Evolutionary conservation across 2,113 vertebrate species (phyloP), one percentile per base, ranked within the genome.

Genomic region (Anoplopoma fimbria): DNA sequence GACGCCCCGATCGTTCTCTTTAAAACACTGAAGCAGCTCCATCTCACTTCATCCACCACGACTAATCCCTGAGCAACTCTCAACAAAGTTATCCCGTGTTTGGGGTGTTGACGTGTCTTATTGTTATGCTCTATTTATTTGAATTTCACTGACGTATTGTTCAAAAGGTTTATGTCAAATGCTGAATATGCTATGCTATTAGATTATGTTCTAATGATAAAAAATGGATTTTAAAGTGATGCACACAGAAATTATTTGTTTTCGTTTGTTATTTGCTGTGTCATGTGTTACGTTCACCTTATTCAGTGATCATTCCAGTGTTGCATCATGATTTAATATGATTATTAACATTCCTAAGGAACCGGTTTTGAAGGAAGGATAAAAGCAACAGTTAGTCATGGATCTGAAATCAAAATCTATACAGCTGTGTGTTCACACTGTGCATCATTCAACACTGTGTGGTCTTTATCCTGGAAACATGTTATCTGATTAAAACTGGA

Each of bases 91-190:
- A 57, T 29, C 5, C 9, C 17, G 72, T 73, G 65, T 85, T 81
- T 72, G 80, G 77, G 64, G 74, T 67, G 73, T 58, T 84, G 74
- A 68, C 7, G 81, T 90, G 88, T 91, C 82, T 93, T 92, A 84
- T 76, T 78, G 57, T 84, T 62, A 72, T 75, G 53, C 69, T 83
- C 83, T 94, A 93, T 93, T 93, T 92, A 93, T 93, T 93, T 89
- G 6, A 88, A 65, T 84, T 87, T 68, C n/a, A 82, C 85, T 84
- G 77, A 80, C 9, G 51, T 87, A 38, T 62, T 68, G 74, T 87
- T 76, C n/a, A 49, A 77, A 81, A 79, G 40, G 61, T 25, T 89
- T 2, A 75, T 67, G 83, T 92, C 62, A 80, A 75, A 82, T 25
- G 83, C 85, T 85, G 82, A 91, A 81, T 78, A 89, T 88, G 86